Base-by-base conservation (phyloP, 2,113 vertebrate species). In the Eublepharis macularius region DNA sequence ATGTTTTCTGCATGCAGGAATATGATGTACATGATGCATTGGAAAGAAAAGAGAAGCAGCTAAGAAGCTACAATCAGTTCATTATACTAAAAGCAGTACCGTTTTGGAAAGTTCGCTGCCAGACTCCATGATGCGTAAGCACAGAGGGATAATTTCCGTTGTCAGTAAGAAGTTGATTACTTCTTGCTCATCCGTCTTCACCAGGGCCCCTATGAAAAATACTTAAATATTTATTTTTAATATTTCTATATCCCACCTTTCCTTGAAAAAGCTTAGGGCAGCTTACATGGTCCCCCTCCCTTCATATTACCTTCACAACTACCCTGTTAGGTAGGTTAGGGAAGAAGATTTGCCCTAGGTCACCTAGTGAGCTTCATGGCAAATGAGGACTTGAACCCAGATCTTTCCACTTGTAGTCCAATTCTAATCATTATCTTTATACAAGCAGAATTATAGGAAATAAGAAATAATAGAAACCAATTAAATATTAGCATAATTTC, bases 31-130 rank as follows among this genome's bases (percentile, higher is more conserved):
- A 29, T 12, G 16, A 81, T 34, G 68, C 29, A 60, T 2, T 41
- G 60, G 72, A 51, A 63, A 80, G 36, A 21, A 81, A 80, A 72
- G 65, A 82, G 47, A 75, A 76, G 45, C 4, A 80, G 77, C 14
- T 41, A 26, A 72, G 89, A 36, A 81, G 70, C 17, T 79, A 90
- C n/a, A 82, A 39, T 49, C 39, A 65, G 51, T 51, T 78, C 57
- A 89, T 82, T 86, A 82, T 73, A 79, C 81, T 80, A 87, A 83
- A 88, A 87, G 43, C 34, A 91, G 14, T 96, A 99, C 98, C 94
- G 98, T 99, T 96, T 99, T 99, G 77, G 98, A 99, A 79, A 99
- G 98, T 93, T 99, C 98, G 80, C 98, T 99, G 92, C 98, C 98
- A 63, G 98, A 99, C 94, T 99, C 98, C 98, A 99, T 99, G 91